A percentile compares a stretch with the other conserved stretches of the same genome.
Conservation (phyloP, 2,113 vertebrate species). For the Paracanthobrama guichenoti region DNA sequence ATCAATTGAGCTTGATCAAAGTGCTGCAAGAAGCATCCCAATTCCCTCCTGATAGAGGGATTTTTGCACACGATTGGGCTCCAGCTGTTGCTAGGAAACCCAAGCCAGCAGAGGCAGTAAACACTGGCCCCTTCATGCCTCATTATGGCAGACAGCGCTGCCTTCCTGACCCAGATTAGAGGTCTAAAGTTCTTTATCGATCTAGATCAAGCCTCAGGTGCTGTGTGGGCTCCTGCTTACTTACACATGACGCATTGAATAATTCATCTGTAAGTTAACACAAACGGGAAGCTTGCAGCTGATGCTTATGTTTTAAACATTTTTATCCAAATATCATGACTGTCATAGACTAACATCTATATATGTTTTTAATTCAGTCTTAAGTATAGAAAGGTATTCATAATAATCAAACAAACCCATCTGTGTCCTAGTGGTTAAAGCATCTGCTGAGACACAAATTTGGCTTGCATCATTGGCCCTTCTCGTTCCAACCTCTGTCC, state of each 20-base stretch:
- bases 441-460: no score
- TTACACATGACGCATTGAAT: neutral
- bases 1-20: neutral
- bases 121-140: slow-evolving; percentile 25
- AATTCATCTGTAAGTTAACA: neutral
- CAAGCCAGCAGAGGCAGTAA: slow-evolving; percentile 26
- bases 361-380: no score
- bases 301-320: neutral
- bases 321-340: no score
- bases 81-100: slow-evolving; percentile 43
- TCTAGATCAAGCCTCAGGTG: neutral
- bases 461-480: no score
- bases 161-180: neutral
- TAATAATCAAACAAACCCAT: no score
- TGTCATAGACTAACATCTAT: no score
- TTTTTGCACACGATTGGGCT: slow-evolving; percentile 27
- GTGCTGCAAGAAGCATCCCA: neutral
- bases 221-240: neutral
- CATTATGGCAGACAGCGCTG: neutral
- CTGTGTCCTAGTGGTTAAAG: no score
- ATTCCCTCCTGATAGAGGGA: neutral
- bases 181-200: neutral
- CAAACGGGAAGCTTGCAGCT: neutral
- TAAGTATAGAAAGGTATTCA: no score
- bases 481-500: no score